phyloP scores from a whole-genome alignment of 2,888 invertebrate species.

The Acrobasis repandana region DNA sequence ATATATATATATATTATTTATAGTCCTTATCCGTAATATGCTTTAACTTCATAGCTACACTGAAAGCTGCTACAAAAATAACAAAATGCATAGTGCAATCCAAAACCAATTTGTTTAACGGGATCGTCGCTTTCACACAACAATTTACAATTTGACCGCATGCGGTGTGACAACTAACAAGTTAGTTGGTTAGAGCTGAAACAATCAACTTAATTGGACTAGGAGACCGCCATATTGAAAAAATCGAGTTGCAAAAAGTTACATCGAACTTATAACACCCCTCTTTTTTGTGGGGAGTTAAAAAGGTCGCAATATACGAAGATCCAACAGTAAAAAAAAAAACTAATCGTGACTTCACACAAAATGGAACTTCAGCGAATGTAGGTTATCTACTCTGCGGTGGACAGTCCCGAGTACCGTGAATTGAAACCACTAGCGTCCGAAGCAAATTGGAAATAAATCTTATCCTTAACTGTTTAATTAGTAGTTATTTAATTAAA shows the following conservation, averaged over 20 bases:
- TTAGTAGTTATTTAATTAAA: too few species aligned
- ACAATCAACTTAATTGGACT: background rate
- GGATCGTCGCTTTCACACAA: too few species aligned
- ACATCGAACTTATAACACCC: too few species aligned
- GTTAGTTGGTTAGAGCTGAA: background rate
- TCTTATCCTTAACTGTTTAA: background rate
- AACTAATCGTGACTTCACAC: background rate
- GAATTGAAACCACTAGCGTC: slow-evolving; percentile 1
- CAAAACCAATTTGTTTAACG: background rate
- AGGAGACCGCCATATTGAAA: background rate
- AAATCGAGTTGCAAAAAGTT: background rate
- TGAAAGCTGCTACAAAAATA: background rate
- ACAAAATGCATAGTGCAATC: background rate
- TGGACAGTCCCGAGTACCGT: background rate
- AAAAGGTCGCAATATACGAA: too few species aligned
- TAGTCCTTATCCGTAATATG: too few species aligned
- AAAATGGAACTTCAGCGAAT: background rate
- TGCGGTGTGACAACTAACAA: background rate
- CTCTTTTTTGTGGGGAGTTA: too few species aligned
- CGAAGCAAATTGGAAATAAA: slow-evolving; percentile 1
- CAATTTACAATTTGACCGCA: background rate
- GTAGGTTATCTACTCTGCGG: background rate
- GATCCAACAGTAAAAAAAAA: background rate
- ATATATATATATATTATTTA: too few species aligned
- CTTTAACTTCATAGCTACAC: too few species aligned